Evolutionary conservation across 2,797 vertebrate species (phyloP).

Genomic region (Sardinella longiceps): DNA sequence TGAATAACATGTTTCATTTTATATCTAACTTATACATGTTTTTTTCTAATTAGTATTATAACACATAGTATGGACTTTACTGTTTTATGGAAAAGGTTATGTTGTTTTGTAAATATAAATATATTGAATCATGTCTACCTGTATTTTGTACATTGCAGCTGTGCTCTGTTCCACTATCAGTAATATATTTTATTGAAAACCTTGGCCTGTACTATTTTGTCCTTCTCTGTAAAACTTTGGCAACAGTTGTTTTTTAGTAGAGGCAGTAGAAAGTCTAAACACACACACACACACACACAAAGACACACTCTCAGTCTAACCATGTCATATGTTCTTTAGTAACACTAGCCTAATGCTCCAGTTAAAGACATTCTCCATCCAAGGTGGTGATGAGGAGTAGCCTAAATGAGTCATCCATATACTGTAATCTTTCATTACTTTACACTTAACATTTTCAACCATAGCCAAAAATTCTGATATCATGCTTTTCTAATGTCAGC

Average conservation of each 20-base stretch:
- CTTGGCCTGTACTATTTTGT: conserved; percentile 65
- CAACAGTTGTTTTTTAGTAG: not conserved
- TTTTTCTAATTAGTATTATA: conserved; percentile 72
- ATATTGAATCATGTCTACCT: conserved; percentile 54
- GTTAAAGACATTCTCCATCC: not conserved
- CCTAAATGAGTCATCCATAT: not conserved
- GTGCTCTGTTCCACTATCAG: conserved; percentile 20
- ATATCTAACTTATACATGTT: conserved; percentile 72
- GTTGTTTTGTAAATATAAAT: conserved; percentile 76
- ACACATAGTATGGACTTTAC: conserved; percentile 81
- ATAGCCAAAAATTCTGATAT: not conserved
- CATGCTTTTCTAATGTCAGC: not conserved
- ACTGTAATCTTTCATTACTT: not conserved
- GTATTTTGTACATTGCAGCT: conserved; percentile 26
- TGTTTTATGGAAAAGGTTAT: conserved; percentile 81
- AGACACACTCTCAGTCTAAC: conserved; percentile 47
- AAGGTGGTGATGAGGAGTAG: not conserved
- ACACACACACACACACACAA: conserved; percentile 7
- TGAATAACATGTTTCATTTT: conserved; percentile 64
- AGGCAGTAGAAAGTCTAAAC: too few relatives aligned
- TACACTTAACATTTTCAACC: not conserved
- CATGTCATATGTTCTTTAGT: not conserved
- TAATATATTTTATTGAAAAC: conserved; percentile 24
- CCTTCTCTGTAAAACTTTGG: conserved; percentile 62
- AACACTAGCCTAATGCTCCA: not conserved